A percentile compares a stretch with the other conserved stretches of the same genome.
Evolutionary conservation across 2,113 vertebrate genomes (phyloP).

Genomic region (Corvus moneduloides): DNA sequence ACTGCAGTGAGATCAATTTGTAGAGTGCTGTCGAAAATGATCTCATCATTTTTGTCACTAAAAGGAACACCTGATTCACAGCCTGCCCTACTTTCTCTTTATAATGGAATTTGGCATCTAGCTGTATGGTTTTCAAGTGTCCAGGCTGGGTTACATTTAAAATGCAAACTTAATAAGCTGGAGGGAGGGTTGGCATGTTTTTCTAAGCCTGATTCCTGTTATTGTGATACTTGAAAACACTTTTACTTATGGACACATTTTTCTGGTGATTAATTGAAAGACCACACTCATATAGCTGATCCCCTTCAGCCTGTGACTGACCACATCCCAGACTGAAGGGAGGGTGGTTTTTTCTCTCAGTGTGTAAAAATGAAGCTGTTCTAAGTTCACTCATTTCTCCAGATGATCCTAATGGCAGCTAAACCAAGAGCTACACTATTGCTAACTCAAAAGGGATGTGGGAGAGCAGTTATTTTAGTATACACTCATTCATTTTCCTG

Average conservation of each 20-base stretch:
- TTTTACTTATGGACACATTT: neutral
- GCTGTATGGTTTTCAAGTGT: constrained; percentile 46
- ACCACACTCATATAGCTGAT: neutral
- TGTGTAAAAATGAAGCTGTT: neutral
- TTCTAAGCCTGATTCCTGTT: neutral
- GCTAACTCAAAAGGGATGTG: constrained; percentile 52
- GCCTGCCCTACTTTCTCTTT: constrained; percentile 46
- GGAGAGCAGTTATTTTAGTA: constrained; percentile 50
- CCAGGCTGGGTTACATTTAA: constrained; percentile 42
- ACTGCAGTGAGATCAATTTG: constrained; percentile 60
- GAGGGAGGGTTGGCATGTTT: neutral
- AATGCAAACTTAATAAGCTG: constrained; percentile 33
- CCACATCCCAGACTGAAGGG: neutral
- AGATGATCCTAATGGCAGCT: constrained; percentile 28
- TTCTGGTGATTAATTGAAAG: constrained; percentile 24
- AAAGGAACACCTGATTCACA: constrained; percentile 46
- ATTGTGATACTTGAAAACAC: constrained; percentile 31
- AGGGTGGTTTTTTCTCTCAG: neutral
- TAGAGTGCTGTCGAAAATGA: constrained; percentile 59
- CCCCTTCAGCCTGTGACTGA: neutral
- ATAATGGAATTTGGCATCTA: constrained; percentile 50
- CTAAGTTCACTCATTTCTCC: neutral
- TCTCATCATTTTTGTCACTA: constrained; percentile 62
- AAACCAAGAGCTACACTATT: constrained; percentile 22
- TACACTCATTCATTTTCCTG: constrained; percentile 42